Percentiles rank a stretch among this genome's conserved stretches.
phyloP scores from a whole-genome alignment of 2,888 invertebrate species.

The Congeria kusceri region DNA sequence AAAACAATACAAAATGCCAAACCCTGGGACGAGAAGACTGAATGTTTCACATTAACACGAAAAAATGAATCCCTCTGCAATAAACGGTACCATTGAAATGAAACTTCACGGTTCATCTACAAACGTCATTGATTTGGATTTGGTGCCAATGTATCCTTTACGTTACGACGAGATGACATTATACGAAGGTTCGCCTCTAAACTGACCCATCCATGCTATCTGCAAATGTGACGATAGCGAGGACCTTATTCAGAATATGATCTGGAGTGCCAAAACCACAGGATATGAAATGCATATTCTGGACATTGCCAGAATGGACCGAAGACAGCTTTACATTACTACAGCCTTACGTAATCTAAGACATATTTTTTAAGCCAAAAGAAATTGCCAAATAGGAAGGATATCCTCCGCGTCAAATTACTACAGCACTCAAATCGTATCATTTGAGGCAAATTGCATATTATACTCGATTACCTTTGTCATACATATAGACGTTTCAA shows the following conservation, averaged over 20 bases:
- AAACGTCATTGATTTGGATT: slow-evolving; percentile 58
- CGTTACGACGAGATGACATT: slow-evolving; percentile 28
- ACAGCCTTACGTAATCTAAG: slow-evolving; percentile 58
- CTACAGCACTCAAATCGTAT: slow-evolving; percentile 42
- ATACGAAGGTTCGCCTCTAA: slow-evolving; percentile 22
- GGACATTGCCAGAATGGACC: slow-evolving; percentile 43
- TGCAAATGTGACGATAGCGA: slow-evolving; percentile 55
- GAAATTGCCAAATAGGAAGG: not conserved
- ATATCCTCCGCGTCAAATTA: slow-evolving; percentile 30
- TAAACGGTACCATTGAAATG: slow-evolving; percentile 55
- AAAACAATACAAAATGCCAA: slow-evolving; percentile 1
- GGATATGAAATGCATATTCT: slow-evolving; percentile 63
- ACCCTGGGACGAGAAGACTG: too few relatives aligned
- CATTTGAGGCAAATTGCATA: slow-evolving; percentile 29
- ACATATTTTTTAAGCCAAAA: slow-evolving; percentile 40
- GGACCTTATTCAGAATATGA: slow-evolving; percentile 8
- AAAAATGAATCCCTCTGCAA: slow-evolving; percentile 47
- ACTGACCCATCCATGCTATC: slow-evolving; percentile 60
- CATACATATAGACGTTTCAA: not conserved
- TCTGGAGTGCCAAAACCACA: slow-evolving; percentile 65
- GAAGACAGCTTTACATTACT: slow-evolving; percentile 47
- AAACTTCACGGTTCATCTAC: not conserved
- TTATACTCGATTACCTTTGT: not conserved
- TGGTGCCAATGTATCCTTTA: slow-evolving; percentile 61
- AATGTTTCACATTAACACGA: slow-evolving; percentile 29